Conservation (phyloP, 2,797 vertebrate genomes). For the Enteromius afrohamiltoni region DNA sequence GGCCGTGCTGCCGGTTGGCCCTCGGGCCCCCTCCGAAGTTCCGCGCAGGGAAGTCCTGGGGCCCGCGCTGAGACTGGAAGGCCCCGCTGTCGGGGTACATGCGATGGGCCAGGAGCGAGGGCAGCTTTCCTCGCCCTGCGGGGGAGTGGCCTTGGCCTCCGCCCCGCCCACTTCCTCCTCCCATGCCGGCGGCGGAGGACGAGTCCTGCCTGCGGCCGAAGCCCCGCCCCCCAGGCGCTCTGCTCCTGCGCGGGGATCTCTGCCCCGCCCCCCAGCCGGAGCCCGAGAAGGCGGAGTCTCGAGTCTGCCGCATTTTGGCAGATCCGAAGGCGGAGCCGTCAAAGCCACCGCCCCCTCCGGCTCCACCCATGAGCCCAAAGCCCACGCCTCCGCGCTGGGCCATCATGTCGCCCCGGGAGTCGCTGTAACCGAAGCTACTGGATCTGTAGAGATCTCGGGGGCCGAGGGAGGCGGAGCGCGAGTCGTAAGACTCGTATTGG, state of each 20-base stretch:
- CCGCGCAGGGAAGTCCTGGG: conserved; percentile 86
- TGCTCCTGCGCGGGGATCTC: conserved; percentile 81
- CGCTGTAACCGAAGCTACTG: conserved; percentile 86
- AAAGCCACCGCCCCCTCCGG: conserved; percentile 74
- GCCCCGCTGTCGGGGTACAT: conserved; percentile 87
- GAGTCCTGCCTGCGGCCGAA: conserved; percentile 79
- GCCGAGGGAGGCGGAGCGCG: conserved; percentile 80
- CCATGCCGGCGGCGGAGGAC: conserved; percentile 74
- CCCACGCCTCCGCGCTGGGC: conserved; percentile 79
- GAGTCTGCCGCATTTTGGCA: conserved; percentile 84
- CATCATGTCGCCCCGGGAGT: conserved; percentile 84
- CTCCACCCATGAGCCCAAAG: conserved; percentile 75
- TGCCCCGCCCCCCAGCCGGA: conserved; percentile 81
- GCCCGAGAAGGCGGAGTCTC: conserved; percentile 80
- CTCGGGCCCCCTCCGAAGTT: conserved; percentile 87
- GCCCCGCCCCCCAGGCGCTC: conserved; percentile 79
- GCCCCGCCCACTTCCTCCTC: conserved; percentile 79
- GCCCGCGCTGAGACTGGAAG: conserved; percentile 83
- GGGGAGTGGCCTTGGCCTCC: conserved; percentile 77
- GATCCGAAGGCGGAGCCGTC: conserved; percentile 72
- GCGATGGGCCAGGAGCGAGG: conserved; percentile 92
- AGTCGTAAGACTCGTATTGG: conserved; percentile 92
- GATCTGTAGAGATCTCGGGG: conserved; percentile 92
- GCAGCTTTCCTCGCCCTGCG: conserved; percentile 88
- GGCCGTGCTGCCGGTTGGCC: conserved; percentile 86